Evolutionary conservation across 1,140 invertebrate species (phyloP).

Genomic region (Heliothis virescens): DNA sequence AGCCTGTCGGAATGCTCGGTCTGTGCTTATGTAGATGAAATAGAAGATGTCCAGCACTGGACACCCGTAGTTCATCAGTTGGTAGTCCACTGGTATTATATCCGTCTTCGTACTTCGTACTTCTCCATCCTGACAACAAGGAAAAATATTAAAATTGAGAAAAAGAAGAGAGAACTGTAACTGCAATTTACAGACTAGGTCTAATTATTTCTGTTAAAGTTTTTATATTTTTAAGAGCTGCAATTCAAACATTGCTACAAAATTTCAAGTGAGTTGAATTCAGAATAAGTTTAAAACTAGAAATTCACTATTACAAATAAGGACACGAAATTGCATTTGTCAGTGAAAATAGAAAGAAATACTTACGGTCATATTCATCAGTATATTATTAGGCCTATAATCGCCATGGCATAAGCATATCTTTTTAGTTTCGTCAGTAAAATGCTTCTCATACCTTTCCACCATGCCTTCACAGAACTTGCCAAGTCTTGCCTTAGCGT

Average conservation of each 20-base stretch:
- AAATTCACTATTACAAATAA: too few relatives aligned
- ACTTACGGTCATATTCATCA: constrained; percentile 62
- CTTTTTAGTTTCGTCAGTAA: constrained; percentile 52
- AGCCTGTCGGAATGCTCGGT: constrained; percentile 50
- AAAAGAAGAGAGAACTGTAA: neutral
- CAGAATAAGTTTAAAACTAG: neutral
- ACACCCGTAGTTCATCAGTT: constrained; percentile 59
- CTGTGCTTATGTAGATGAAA: constrained; percentile 57
- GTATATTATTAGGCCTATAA: constrained; percentile 62
- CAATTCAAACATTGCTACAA: too few relatives aligned
- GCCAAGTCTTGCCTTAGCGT: constrained; percentile 56
- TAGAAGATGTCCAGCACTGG: constrained; percentile 58
- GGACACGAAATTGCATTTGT: too few relatives aligned
- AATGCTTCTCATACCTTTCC: constrained; percentile 60
- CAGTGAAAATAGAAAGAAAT: neutral
- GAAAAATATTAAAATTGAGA: neutral
- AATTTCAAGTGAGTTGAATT: neutral
- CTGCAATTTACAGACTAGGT: too few relatives aligned
- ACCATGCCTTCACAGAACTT: constrained; percentile 54
- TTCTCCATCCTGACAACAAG: constrained; percentile 55
- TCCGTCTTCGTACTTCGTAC: too few relatives aligned
- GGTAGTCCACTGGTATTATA: constrained; percentile 60
- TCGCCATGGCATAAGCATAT: constrained; percentile 62
- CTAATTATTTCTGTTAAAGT: too few relatives aligned
- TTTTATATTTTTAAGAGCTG: too few relatives aligned